These are phyloP conservation scores for Lycaon pictus DNA, from an alignment of 2,113 vertebrate species.

Conservation along the genomic window DNA sequence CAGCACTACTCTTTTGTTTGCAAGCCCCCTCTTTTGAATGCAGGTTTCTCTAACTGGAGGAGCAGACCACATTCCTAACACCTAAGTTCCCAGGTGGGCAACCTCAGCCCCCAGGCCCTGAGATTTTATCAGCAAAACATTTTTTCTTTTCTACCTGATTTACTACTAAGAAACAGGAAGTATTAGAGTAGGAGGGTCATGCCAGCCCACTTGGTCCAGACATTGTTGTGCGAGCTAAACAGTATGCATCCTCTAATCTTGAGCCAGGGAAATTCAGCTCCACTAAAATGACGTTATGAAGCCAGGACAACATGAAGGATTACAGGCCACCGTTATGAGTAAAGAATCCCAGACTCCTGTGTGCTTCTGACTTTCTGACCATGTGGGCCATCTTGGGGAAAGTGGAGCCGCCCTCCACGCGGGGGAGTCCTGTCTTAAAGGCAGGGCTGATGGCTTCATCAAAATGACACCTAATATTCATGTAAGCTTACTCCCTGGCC, in stretches of 20 bases:
- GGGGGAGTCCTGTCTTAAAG: not conserved
- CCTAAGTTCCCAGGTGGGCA: not conserved
- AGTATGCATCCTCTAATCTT: rapidly evolving
- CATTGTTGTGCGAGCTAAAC: not conserved
- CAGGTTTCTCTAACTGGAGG: not conserved
- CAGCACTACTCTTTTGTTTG: not conserved
- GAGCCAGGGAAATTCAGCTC: not conserved
- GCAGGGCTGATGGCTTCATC: not conserved
- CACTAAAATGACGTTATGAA: not conserved
- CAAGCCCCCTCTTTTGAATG: not conserved
- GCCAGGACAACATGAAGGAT: not conserved
- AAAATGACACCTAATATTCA: not conserved
- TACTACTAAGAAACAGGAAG: not conserved
- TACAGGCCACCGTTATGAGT: not conserved
- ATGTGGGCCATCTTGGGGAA: not conserved
- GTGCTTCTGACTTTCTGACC: not conserved
- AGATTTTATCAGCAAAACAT: not conserved
- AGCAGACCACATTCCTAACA: not conserved
- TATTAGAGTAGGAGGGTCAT: not conserved
- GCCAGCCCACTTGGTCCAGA: not conserved
- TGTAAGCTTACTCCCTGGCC: not conserved
- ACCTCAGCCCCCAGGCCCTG: not conserved
- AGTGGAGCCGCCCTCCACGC: not conserved
- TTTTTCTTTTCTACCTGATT: not conserved
- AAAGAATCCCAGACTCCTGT: not conserved